Percentiles rank a stretch among this genome's conserved stretches.
Evolutionary conservation across 2,888 invertebrate genomes (phyloP).

Genomic region (Drosophila austrosaltans): DNA sequence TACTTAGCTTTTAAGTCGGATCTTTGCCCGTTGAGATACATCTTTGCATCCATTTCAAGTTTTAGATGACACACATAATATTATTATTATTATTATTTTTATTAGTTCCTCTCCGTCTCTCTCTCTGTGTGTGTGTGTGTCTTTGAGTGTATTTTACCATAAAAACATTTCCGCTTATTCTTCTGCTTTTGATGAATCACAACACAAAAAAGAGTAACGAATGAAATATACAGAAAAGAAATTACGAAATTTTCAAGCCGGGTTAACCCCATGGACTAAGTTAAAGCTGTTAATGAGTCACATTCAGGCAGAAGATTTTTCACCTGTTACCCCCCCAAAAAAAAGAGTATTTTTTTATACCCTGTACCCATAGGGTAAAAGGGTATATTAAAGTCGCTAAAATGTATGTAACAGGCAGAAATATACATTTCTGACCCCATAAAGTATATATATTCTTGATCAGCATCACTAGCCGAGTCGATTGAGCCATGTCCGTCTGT

Average conservation of each 20-base stretch:
- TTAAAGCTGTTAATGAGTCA: slow-evolving; percentile 42
- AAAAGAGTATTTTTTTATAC: background rate
- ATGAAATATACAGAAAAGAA: slow-evolving; percentile 11
- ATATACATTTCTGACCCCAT: too few relatives aligned
- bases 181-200: slow-evolving; percentile 32
- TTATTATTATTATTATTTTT: slow-evolving; percentile 42
- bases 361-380: too few relatives aligned
- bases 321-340: background rate
- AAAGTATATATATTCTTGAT: too few relatives aligned
- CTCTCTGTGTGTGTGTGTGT: background rate
- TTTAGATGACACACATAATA: slow-evolving; percentile 50
- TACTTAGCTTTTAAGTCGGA: slow-evolving; percentile 35
- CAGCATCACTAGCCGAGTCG: too few relatives aligned
- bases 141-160: slow-evolving; percentile 5
- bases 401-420: too few relatives aligned
- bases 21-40: slow-evolving; percentile 15
- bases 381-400: too few relatives aligned
- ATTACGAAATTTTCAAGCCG: slow-evolving; percentile 40
- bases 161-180: slow-evolving; percentile 37
- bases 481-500: too few relatives aligned
- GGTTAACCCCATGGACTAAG: slow-evolving; percentile 31
- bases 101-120: background rate
- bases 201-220: slow-evolving; percentile 21
- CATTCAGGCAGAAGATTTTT: slow-evolving; percentile 29
- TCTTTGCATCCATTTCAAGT: slow-evolving; percentile 13